Percentiles rank a stretch among this genome's conserved stretches.
Conservation (phyloP, 2,113 vertebrate genomes). For the Tyto alba region DNA sequence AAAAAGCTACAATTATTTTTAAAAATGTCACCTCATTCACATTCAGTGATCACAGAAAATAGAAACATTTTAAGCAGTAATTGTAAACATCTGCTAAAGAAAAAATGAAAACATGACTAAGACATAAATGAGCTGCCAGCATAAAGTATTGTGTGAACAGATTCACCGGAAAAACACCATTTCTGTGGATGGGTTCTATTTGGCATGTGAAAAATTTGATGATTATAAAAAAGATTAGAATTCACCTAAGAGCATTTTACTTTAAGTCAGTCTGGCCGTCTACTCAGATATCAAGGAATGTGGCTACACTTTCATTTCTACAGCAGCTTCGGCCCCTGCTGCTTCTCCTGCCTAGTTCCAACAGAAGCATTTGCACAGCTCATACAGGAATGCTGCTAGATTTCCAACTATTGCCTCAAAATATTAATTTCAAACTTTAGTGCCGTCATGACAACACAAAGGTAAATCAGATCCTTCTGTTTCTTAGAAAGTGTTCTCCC, state of each 20-base stretch:
- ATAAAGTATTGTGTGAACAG: conserved; percentile 21
- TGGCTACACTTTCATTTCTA: conserved; percentile 7
- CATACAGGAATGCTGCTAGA: neutral
- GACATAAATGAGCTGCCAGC: conserved; percentile 45
- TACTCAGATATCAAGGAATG: conserved; percentile 4
- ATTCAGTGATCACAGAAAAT: conserved; percentile 59
- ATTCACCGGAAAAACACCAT: neutral
- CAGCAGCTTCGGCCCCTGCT: conserved; percentile 40
- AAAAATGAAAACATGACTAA: conserved; percentile 10
- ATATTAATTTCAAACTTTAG: neutral
- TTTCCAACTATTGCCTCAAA: neutral
- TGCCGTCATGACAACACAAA: neutral
- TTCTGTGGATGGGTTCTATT: neutral
- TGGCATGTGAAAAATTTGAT: neutral
- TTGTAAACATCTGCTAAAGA: conserved; percentile 58
- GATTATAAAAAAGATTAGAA: neutral
- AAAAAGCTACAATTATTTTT: conserved; percentile 53
- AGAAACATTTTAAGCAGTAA: conserved; percentile 56
- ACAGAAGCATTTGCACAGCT: conserved; percentile 8
- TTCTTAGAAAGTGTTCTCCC: neutral
- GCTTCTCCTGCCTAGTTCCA: conserved; percentile 26
- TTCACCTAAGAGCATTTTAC: neutral
- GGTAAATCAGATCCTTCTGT: conserved; percentile 13
- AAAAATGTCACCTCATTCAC: conserved; percentile 57
- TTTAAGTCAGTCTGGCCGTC: neutral